Conservation (phyloP, 2,888 invertebrate genomes). For the Troides aeacus region DNA sequence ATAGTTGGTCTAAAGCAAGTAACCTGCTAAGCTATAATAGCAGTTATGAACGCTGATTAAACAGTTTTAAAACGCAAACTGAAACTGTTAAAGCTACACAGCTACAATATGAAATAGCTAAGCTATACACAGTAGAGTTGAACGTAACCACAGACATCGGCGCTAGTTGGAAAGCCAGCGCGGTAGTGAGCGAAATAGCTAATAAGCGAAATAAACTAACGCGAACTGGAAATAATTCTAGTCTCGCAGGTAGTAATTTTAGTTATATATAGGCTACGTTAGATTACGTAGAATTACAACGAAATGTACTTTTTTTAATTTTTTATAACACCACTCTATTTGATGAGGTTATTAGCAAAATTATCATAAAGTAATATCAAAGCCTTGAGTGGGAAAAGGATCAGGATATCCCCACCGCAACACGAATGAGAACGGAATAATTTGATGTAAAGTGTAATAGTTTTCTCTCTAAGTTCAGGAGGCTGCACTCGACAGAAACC, state of each 20-base stretch:
- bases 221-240: constrained; percentile 9
- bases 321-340: no score
- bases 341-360: no score
- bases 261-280: neutral
- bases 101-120: constrained; percentile 3
- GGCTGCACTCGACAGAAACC: no score
- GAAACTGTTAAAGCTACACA: constrained; percentile 3
- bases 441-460: no score
- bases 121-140: constrained; percentile 4
- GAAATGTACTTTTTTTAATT: no score
- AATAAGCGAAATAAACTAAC: constrained; percentile 17
- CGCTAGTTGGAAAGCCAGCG: constrained; percentile 3
- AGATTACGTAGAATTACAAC: no score
- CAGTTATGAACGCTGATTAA: constrained; percentile 7
- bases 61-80: constrained; percentile 3
- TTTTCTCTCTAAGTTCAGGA: no score
- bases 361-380: no score
- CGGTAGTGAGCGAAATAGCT: constrained; percentile 15
- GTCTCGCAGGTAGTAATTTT: neutral
- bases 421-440: no score
- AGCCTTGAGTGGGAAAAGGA: no score
- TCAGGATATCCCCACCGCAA: no score
- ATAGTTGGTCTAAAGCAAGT: neutral
- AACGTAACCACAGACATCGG: constrained; percentile 13
- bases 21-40: constrained; percentile 1